These are phyloP conservation scores for Macroramphosus scolopax DNA, from an alignment of 2,797 vertebrate genomes.

Conservation along the genomic window DNA sequence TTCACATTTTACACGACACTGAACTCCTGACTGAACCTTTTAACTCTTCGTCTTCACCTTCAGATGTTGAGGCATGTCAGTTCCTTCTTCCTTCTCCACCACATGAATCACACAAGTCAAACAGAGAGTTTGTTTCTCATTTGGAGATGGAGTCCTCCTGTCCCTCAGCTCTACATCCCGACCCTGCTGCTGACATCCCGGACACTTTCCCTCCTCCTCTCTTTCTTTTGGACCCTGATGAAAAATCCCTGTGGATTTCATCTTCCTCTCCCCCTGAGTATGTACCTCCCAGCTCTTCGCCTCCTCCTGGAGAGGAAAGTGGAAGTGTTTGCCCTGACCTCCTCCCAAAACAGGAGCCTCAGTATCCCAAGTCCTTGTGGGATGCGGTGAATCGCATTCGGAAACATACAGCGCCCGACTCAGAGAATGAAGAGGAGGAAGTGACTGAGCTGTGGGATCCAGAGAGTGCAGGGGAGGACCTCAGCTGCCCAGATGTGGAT, in stretches of 20 bases:
- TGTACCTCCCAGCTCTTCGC: conserved; percentile 4
- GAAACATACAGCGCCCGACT: conserved; percentile 91
- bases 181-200: conserved; percentile 2
- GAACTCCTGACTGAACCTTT: conserved; percentile 2
- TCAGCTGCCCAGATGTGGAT: not conserved
- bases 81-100: conserved; percentile 9
- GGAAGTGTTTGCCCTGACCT: conserved; percentile 9
- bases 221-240: conserved; percentile 11
- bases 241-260: conserved; percentile 20
- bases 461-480: conserved; percentile 37
- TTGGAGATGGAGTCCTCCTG: conserved; percentile 12
- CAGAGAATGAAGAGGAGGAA: conserved; percentile 87
- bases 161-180: conserved; percentile 8
- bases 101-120: too few relatives aligned
- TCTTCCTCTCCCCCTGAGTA: conserved; percentile 12
- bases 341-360: conserved; percentile 22
- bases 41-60: conserved; percentile 7
- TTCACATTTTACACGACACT: conserved; percentile 7
- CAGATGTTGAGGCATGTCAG: conserved; percentile 15
- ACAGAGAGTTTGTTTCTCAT: conserved; percentile 7
- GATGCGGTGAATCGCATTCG: conserved; percentile 89
- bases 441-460: conserved; percentile 66
- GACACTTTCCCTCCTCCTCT: conserved; percentile 23
- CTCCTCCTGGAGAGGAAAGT: conserved; percentile 2
- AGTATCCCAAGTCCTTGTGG: conserved; percentile 77